Conservation (phyloP, 2,113 vertebrate species). For the Maccullochella peelii region DNA sequence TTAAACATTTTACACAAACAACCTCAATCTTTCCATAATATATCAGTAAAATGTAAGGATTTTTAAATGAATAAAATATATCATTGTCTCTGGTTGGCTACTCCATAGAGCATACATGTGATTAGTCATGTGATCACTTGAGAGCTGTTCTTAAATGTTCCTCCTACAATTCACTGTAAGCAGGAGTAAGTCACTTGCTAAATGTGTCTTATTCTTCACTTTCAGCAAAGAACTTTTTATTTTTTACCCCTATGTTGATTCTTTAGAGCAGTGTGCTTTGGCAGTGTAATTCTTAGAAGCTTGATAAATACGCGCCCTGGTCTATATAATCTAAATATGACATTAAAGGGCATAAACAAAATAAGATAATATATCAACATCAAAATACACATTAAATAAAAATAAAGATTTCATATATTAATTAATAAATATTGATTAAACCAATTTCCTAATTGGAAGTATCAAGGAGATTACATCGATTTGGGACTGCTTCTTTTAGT, state of each 20-base stretch:
- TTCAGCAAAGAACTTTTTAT: background rate
- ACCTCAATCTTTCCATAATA: too few species aligned
- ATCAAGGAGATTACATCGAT: background rate
- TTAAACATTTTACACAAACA: background rate
- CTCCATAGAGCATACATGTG: background rate
- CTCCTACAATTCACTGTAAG: background rate
- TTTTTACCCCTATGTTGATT: background rate
- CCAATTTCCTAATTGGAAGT: too few species aligned
- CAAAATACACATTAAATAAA: background rate
- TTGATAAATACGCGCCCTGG: background rate
- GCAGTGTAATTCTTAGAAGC: background rate
- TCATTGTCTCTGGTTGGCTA: too few species aligned
- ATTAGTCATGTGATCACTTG: background rate
- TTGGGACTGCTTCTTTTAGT: background rate
- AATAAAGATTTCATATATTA: background rate
- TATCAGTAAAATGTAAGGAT: too few species aligned
- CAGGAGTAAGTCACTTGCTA: background rate
- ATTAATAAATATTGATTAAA: background rate
- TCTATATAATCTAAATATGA: background rate
- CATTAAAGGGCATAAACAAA: background rate
- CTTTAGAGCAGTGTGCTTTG: too few species aligned
- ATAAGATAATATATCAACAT: background rate
- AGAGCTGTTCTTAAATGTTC: background rate
- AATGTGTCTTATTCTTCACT: background rate
- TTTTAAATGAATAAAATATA: background rate